A percentile compares a stretch with the other conserved stretches of the same genome.
Conservation (phyloP, 2,113 vertebrate species). For the Rafetus swinhoei region DNA sequence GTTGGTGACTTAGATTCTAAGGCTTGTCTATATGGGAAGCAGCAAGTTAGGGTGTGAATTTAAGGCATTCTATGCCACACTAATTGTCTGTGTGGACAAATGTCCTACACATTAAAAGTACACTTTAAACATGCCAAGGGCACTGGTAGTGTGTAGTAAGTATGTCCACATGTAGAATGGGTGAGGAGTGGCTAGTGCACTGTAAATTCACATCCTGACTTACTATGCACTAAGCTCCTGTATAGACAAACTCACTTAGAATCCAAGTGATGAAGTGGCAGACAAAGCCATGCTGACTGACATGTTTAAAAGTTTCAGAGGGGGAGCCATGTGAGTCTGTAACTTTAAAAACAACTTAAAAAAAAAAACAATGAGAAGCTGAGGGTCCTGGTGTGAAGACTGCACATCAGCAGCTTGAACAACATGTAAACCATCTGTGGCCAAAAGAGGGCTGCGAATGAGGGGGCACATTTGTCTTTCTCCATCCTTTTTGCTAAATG, state of each 20-base stretch:
- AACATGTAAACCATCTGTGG: not conserved
- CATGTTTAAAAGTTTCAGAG: not conserved
- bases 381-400: not conserved
- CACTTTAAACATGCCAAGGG: not conserved
- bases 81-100: not conserved
- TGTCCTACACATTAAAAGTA: not conserved
- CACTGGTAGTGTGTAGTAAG: not conserved
- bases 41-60: not conserved
- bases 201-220: not conserved
- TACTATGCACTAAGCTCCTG: not conserved
- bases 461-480: not conserved
- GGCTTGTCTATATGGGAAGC: not conserved
- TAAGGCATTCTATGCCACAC: no score
- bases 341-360: not conserved
- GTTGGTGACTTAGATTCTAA: not conserved
- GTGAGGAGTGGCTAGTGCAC: not conserved
- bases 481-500: not conserved
- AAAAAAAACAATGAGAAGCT: not conserved
- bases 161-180: not conserved
- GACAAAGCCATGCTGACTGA: not conserved
- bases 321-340: no score
- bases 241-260: not conserved
- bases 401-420: not conserved
- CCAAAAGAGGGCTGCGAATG: not conserved
- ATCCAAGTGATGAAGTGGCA: not conserved